A percentile compares a stretch with the other conserved stretches of the same genome.
Evolutionary conservation across 2,888 invertebrate genomes (phyloP).

Genomic region (Tetragnatha montana): DNA sequence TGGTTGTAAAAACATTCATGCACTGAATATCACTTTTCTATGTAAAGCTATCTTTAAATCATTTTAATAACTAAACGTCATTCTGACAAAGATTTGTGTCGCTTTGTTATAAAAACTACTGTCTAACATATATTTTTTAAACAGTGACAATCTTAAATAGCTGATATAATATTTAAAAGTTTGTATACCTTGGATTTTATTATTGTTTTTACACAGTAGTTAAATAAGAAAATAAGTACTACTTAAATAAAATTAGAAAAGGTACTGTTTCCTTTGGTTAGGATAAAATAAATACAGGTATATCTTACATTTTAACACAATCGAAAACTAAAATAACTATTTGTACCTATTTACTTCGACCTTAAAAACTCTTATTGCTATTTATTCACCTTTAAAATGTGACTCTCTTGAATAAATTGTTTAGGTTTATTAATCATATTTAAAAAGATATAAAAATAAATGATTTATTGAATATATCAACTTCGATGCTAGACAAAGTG

Average conservation of each 20-base stretch:
- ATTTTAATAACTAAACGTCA: too few relatives aligned
- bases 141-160: too few relatives aligned
- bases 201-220: too few relatives aligned
- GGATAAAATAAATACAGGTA: not conserved
- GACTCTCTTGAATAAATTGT: not conserved
- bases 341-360: slow-evolving; percentile 16
- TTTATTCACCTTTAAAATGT: slow-evolving; percentile 3
- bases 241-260: not conserved
- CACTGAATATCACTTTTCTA: too few relatives aligned
- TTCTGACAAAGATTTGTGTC: too few relatives aligned
- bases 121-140: too few relatives aligned
- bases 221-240: not conserved
- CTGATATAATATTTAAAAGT: too few relatives aligned
- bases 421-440: slow-evolving; percentile 6
- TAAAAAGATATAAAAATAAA: slow-evolving; percentile 48
- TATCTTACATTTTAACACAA: not conserved
- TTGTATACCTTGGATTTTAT: too few relatives aligned
- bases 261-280: not conserved
- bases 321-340: slow-evolving; percentile 15
- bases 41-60: too few relatives aligned
- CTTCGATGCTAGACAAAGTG: slow-evolving; percentile 22
- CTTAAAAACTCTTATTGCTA: slow-evolving; percentile 17
- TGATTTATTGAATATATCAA: slow-evolving; percentile 28
- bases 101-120: too few relatives aligned
- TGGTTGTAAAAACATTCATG: too few relatives aligned